A percentile compares a stretch with the other conserved stretches of the same genome.
These are phyloP conservation scores for Anguilla anguilla DNA, from an alignment of 2,797 vertebrate genomes.

Conservation along the genomic window DNA sequence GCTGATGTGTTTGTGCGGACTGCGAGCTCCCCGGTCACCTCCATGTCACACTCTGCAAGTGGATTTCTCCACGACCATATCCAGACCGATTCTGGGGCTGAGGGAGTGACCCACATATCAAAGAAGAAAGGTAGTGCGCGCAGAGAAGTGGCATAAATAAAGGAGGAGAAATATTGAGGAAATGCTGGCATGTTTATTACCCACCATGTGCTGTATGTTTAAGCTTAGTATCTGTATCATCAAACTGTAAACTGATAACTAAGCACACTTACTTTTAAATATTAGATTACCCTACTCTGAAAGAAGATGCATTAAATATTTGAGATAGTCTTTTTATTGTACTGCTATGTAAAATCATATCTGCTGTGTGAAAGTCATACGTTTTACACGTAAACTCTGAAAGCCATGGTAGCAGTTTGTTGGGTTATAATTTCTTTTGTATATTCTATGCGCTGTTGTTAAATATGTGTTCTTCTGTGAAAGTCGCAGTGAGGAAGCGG, in stretches of 20 bases:
- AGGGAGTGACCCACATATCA: conserved; percentile 74
- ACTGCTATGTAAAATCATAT: not conserved
- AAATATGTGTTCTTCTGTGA: not conserved
- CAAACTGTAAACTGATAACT: not conserved
- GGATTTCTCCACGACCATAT: conserved; percentile 79
- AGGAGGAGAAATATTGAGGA: not conserved
- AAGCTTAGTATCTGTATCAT: not conserved
- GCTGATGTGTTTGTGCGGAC: conserved; percentile 83
- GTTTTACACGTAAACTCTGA: not conserved
- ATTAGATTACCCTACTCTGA: not conserved
- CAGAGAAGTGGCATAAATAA: not conserved
- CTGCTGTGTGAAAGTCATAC: not conserved
- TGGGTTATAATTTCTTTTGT: not conserved
- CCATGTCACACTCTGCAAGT: conserved; percentile 84
- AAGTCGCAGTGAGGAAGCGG: conserved; percentile 80
- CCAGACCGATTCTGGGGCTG: conserved; percentile 64
- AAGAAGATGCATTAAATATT: not conserved
- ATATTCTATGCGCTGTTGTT: not conserved
- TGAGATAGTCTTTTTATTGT: not conserved
- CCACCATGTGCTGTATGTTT: not conserved
- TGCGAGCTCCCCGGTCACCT: conserved; percentile 83
- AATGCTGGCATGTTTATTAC: not conserved
- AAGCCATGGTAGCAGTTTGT: not conserved
- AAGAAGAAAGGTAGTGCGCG: conserved; percentile 81
- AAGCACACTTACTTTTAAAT: not conserved